phyloP scores from a whole-genome alignment of 2,888 invertebrate genomes.

The Drosophila ochracea region DNA sequence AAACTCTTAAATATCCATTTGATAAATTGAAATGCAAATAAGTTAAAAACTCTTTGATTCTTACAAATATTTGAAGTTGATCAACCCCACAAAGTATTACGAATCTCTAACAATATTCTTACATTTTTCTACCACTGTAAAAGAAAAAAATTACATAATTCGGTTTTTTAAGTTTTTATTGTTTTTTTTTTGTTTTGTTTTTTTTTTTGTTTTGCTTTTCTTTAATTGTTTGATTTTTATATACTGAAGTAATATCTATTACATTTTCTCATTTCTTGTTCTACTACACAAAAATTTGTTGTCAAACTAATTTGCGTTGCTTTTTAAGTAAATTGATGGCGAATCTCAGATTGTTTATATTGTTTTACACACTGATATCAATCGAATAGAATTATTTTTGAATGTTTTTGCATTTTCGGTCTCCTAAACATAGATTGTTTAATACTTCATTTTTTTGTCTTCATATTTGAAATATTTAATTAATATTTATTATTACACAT shows the following conservation, averaged over 20 bases:
- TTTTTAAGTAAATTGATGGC: slow-evolving; percentile 28
- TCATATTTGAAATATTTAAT: slow-evolving; percentile 46
- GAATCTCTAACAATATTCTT: not conserved
- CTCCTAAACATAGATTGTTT: slow-evolving; percentile 12
- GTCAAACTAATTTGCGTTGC: slow-evolving; percentile 11
- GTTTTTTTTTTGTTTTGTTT: slow-evolving; percentile 34
- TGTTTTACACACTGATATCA: slow-evolving; percentile 1
- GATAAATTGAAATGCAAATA: not conserved
- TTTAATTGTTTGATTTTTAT: not conserved
- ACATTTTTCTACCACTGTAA: not conserved
- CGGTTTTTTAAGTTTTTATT: slow-evolving; percentile 46
- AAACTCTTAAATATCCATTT: not conserved
- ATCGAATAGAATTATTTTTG: slow-evolving; percentile 12
- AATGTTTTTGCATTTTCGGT: slow-evolving; percentile 16
- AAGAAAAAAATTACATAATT: not conserved
- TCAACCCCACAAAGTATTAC: slow-evolving; percentile 27
- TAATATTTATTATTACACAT: slow-evolving; percentile 24
- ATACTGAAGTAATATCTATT: slow-evolving; percentile 36
- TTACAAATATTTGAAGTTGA: not conserved
- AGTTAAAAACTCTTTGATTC: slow-evolving; percentile 1
- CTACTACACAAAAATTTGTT: slow-evolving; percentile 1
- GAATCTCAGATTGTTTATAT: slow-evolving; percentile 37
- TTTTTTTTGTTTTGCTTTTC: not conserved
- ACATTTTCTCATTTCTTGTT: slow-evolving; percentile 19
- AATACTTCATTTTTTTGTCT: slow-evolving; percentile 45